Base-by-base conservation (phyloP, 2,113 vertebrate genomes). In the Sclerurus mexicanus region DNA sequence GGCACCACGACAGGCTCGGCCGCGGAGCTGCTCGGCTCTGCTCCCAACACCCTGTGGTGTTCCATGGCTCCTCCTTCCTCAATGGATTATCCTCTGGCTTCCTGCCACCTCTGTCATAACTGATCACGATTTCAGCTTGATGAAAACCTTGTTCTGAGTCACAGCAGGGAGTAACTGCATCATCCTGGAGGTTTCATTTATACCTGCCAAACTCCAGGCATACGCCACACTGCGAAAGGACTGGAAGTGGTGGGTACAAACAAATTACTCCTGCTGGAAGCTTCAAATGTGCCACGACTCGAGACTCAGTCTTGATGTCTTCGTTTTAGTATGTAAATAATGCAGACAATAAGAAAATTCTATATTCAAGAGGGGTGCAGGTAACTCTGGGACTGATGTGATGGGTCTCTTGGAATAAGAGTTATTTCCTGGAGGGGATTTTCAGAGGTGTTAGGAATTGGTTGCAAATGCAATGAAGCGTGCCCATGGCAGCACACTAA, bases 131-230 rank as follows among this genome's bases (percentile, higher is more conserved):
- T 93, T 71, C 76, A 78, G 42, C 89, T 59, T 71, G 78, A 90
- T 81, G 75, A 55, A 77, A 86, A 88, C 14, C 79, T 77, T 72
- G 75, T 60, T 95, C 50, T 83, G 64, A 96, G 71, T 47, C 95
- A 49, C 10, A 75, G 79, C 72, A 92, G 68, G 67, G 59, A 95
- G 44, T n/a, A 74, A n/a, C 59, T 28, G 30, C 1, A 7, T 55
- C 63, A 8, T 91, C 47, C 55, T 3, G 7, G 60, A 35, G 50
- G 39, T 52, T 90, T 86, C 71, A 71, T 94, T 83, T 42, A 6
- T 86, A 77, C 33, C 95, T 81, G 94, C 75, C 82, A 77, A 18
- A 60, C 46, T 22, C 49, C 1, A 19, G 73, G 89, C 74, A 27
- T 25, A 8, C 40, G 17, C 33, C 28, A 27, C 60, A 4, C 24